These are phyloP conservation scores for Cynopterus brachyotis DNA, from an alignment of 2,113 vertebrate genomes.

Conservation along the genomic window DNA sequence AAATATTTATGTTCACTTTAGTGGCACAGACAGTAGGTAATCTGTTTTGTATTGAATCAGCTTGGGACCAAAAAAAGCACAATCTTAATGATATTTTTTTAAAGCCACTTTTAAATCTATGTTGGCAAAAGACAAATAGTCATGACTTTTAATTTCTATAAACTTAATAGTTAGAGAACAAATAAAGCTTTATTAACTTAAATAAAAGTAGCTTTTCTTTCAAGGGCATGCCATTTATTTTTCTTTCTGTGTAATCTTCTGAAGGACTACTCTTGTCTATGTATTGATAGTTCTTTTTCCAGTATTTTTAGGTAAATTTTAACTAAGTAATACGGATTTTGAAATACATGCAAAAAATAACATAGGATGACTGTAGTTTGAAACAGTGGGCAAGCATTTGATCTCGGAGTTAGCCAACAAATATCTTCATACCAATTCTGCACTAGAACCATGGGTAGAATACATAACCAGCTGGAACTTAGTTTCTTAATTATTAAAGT, in stretches of 20 bases:
- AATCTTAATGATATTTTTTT: slow-evolving; percentile 88
- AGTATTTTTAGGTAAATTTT: slow-evolving; percentile 33
- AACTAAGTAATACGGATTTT: slow-evolving; percentile 16
- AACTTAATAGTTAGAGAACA: slow-evolving; percentile 83
- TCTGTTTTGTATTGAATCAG: slow-evolving; percentile 87
- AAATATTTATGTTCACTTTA: slow-evolving; percentile 88
- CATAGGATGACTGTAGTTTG: neutral
- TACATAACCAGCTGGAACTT: neutral
- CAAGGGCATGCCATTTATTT: slow-evolving; percentile 81
- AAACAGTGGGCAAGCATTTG: neutral
- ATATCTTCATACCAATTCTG: neutral
- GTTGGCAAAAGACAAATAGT: slow-evolving; percentile 87
- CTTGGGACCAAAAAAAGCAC: slow-evolving; percentile 73
- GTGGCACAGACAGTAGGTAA: slow-evolving; percentile 84
- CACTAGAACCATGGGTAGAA: neutral
- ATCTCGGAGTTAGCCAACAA: neutral
- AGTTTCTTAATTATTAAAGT: neutral
- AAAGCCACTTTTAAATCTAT: slow-evolving; percentile 86
- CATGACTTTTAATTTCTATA: slow-evolving; percentile 88
- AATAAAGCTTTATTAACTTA: slow-evolving; percentile 85
- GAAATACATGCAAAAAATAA: neutral
- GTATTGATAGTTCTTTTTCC: slow-evolving; percentile 54
- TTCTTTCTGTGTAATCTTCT: slow-evolving; percentile 72
- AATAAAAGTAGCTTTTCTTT: slow-evolving; percentile 83
- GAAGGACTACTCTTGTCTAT: slow-evolving; percentile 64